Percentiles rank a stretch among this genome's conserved stretches.
Evolutionary conservation across 2,113 vertebrate genomes (phyloP).

Genomic region (Cygnus atratus): DNA sequence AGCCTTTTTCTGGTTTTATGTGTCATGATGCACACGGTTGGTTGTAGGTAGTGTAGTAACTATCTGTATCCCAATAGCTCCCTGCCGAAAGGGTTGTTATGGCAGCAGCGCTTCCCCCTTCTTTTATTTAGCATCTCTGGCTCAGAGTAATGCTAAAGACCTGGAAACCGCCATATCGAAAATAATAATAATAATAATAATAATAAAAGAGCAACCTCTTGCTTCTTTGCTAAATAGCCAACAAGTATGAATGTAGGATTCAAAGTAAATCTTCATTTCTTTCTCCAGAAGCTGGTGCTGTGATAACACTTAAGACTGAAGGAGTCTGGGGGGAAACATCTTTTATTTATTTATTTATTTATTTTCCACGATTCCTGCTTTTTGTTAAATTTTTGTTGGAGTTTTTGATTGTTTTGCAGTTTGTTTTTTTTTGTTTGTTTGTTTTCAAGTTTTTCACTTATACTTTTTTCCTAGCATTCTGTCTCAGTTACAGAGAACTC

Average conservation of each 20-base stretch:
- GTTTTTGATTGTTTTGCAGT: neutral
- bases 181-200: neutral
- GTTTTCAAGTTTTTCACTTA: neutral
- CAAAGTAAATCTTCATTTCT: neutral
- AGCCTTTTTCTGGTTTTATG: neutral
- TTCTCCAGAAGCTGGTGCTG: slow-evolving; percentile 54
- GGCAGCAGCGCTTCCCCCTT: slow-evolving; percentile 5
- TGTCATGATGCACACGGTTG: neutral
- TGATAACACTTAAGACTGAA: neutral
- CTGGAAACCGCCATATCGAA: neutral
- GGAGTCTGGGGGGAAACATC: neutral
- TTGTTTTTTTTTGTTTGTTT: neutral
- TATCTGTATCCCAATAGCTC: slow-evolving; percentile 31
- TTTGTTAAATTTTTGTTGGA: neutral
- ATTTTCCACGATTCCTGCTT: neutral
- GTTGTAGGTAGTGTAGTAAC: slow-evolving; percentile 46
- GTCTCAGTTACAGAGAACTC: neutral
- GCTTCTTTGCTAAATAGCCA: slow-evolving; percentile 2
- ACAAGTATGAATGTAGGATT: neutral
- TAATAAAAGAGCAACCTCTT: neutral
- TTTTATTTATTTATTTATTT: neutral
- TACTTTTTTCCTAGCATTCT: neutral
- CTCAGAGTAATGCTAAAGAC: neutral
- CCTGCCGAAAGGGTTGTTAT: slow-evolving; percentile 71
- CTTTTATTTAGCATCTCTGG: neutral